Evolutionary conservation across 2,113 vertebrate genomes (phyloP).

Genomic region (Elephantulus edwardii): DNA sequence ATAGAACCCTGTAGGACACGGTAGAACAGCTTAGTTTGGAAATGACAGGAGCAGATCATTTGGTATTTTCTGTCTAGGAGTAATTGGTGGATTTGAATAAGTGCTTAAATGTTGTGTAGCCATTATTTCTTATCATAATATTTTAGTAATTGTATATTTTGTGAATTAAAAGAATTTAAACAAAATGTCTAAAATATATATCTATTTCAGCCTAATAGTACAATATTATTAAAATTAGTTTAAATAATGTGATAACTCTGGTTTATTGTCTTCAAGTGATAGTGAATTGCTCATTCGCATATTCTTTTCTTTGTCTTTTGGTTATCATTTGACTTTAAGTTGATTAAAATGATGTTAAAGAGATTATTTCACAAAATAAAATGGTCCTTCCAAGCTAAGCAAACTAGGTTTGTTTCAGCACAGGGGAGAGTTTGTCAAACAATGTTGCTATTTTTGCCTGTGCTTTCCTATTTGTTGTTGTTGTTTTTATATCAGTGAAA

Average conservation of each 20-base stretch:
- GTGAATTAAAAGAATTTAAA: constrained; percentile 2
- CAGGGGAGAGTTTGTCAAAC: constrained; percentile 46
- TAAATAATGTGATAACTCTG: constrained; percentile 17
- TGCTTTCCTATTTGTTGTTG: constrained; percentile 53
- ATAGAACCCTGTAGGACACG: background rate
- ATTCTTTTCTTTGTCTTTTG: constrained; percentile 5
- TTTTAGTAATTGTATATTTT: constrained; percentile 37
- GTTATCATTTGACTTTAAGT: constrained; percentile 60
- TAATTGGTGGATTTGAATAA: background rate
- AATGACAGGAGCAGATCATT: background rate
- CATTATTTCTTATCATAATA: background rate
- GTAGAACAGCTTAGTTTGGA: background rate
- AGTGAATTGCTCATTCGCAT: background rate
- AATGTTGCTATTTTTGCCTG: constrained; percentile 47
- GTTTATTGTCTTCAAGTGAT: background rate
- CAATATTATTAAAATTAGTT: background rate
- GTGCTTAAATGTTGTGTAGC: background rate
- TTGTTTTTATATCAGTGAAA: constrained; percentile 67
- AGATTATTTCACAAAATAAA: constrained; percentile 59
- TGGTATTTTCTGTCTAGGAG: background rate
- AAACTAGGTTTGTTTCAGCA: constrained; percentile 59
- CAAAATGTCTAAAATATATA: background rate
- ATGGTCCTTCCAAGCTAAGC: constrained; percentile 51
- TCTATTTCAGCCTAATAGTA: background rate
- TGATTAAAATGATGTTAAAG: constrained; percentile 55